These are phyloP conservation scores for Agapornis canus DNA, from an alignment of 2,797 vertebrate species.

Conservation along the genomic window DNA sequence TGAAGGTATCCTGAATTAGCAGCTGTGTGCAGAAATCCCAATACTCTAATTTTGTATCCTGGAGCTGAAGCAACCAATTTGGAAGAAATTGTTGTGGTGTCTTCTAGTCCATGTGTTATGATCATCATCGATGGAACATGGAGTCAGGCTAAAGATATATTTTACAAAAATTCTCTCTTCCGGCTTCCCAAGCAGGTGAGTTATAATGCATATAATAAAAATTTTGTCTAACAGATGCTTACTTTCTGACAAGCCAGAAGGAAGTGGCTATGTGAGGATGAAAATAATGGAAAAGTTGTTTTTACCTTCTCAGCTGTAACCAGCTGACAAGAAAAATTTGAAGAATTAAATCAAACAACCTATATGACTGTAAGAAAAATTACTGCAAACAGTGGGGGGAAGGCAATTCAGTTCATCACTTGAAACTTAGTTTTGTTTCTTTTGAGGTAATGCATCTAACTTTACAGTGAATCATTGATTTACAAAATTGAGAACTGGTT, in stretches of 20 bases:
- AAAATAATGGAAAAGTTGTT: not conserved
- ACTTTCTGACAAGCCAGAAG: not conserved
- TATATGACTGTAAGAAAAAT: not conserved
- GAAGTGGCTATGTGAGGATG: not conserved
- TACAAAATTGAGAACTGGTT: not conserved
- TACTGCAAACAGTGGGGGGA: not conserved
- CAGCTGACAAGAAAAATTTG: not conserved
- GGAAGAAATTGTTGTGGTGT: slow-evolving; percentile 83
- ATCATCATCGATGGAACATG: slow-evolving; percentile 97
- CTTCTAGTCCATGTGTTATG: slow-evolving; percentile 80
- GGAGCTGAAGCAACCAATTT: slow-evolving; percentile 89
- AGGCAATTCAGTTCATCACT: not conserved
- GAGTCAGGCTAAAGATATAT: slow-evolving; percentile 98
- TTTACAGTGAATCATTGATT: not conserved
- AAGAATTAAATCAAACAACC: not conserved
- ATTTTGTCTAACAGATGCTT: not conserved
- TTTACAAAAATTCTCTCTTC: slow-evolving; percentile 93
- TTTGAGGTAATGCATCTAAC: not conserved
- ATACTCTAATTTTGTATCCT: slow-evolving; percentile 91
- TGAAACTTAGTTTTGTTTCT: not conserved
- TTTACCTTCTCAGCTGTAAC: not conserved
- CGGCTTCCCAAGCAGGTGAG: slow-evolving; percentile 91
- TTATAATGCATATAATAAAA: not conserved
- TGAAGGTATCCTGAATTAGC: slow-evolving; percentile 90
- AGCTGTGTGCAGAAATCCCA: slow-evolving; percentile 84